Base-by-base conservation (phyloP, 2,797 vertebrate species). In the Gallirallus australis region DNA sequence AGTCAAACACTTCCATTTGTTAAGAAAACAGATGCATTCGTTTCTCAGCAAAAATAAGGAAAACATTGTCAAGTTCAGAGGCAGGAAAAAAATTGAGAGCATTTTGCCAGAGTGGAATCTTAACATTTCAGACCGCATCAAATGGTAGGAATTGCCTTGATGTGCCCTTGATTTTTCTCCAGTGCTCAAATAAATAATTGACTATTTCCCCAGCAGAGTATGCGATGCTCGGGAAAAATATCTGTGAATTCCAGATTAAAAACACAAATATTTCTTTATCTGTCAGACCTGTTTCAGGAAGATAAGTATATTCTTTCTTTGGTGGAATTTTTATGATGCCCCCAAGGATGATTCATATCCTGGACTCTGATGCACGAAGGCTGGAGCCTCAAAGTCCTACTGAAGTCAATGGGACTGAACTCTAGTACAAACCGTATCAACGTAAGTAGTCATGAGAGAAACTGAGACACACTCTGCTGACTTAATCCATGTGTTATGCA, bases 121-220 rank as follows among this genome's bases (percentile, higher is more conserved):
- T 72, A 94, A 93, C 83, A 76, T 90, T 95, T 95, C 76, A 86
- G 28, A 76, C 63, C 72, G 54, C 54, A 66, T 90, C 66, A 89
- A 86, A 94, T 89, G 48, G 21, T 84, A 70, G 11, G 70, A 95
- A 78, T 10, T 63, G 60, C 70, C 89, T 94, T 94, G 78, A 90
- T 48, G n/a, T 33, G 48, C 63, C n/a, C 90, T 89, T 87, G 86
- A 82, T 93, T 96, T 86, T 84, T 70, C 78, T 93, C 71, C 86
- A 86, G 64, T 70, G 73, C 64, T 57, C 66, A 87, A 93, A 82
- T 72, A 95, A 96, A 89, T 86, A 91, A 94, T 60, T 90, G 71
- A 89, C 56, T 89, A 31, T 60, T 95, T 92, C 69, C 70, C 56
- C 66, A 96, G 73, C 17, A 82, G 69, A 72, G 12, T 69, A 75